phyloP scores from a whole-genome alignment of 2,888 invertebrate genomes.

The Meiosimyza decipiens region DNA sequence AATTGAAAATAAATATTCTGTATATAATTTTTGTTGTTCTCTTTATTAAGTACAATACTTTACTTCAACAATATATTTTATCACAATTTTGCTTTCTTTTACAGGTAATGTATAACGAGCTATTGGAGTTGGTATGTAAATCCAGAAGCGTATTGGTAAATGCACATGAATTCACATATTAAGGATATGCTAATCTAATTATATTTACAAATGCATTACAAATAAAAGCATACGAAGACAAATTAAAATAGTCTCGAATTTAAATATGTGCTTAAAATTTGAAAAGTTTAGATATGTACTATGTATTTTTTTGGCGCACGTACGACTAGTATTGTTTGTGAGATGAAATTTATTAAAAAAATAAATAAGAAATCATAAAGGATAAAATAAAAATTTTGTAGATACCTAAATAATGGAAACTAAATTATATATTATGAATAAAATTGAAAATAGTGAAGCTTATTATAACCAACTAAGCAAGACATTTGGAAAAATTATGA shows the following conservation, averaged over 20 bases:
- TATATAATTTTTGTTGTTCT: no score
- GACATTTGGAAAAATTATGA: background rate
- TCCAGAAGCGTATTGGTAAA: background rate
- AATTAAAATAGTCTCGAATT: background rate
- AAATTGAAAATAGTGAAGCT: no score
- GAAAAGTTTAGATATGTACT: conserved; percentile 6
- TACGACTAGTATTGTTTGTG: background rate
- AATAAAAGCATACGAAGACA: conserved; percentile 21
- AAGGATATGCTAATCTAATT: conserved; percentile 19
- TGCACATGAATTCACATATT: conserved; percentile 29
- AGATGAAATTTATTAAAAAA: background rate
- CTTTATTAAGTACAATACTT: background rate
- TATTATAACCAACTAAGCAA: background rate
- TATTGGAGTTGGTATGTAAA: conserved; percentile 55
- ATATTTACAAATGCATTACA: conserved; percentile 12
- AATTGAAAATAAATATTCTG: no score
- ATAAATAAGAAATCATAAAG: background rate
- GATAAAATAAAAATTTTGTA: conserved; percentile 8
- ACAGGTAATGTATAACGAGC: conserved; percentile 63
- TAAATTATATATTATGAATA: background rate
- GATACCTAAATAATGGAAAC: conserved; percentile 1
- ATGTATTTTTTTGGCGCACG: conserved; percentile 1
- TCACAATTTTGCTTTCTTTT: conserved; percentile 34
- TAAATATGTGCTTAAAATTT: background rate
- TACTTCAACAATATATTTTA: background rate